These are phyloP conservation scores for Azorinus chamasolen DNA, from an alignment of 2,888 invertebrate genomes.

Conservation along the genomic window DNA sequence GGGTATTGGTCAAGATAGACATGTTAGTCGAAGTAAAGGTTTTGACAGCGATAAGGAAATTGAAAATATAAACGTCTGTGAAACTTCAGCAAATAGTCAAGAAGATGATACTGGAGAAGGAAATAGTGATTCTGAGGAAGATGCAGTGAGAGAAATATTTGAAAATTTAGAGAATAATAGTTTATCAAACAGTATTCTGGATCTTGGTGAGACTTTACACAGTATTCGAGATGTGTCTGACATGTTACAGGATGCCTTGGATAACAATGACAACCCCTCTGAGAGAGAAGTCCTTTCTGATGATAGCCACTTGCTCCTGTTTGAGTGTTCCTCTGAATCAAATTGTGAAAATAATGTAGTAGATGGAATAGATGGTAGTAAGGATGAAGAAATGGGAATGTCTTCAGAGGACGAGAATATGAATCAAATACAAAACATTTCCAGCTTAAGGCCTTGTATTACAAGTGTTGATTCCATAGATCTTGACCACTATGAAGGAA, in stretches of 20 bases:
- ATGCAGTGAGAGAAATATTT: neutral
- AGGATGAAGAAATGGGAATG: too few species aligned
- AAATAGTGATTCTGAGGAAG: neutral
- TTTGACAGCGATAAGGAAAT: too few species aligned
- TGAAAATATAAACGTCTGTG: too few species aligned
- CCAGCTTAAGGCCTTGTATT: neutral
- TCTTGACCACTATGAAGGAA: neutral
- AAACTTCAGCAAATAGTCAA: too few species aligned
- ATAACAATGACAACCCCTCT: neutral
- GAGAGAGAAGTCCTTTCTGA: neutral
- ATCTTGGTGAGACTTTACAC: conserved; percentile 31
- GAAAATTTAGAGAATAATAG: neutral
- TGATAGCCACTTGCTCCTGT: conserved; percentile 11
- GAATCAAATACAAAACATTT: neutral
- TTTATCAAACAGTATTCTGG: conserved; percentile 22
- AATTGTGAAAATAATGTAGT: neutral
- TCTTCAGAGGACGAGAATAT: neutral
- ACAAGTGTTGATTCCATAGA: neutral
- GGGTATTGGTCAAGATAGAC: neutral
- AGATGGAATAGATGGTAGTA: neutral
- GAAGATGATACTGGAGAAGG: neutral
- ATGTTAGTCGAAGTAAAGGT: neutral
- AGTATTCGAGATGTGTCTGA: conserved; percentile 40
- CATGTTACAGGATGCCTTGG: conserved; percentile 52
- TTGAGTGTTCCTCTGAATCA: neutral